Percentiles rank a stretch among this genome's conserved stretches.
Conservation (phyloP, 1,140 invertebrate species). For the Ganaspis sp. region DNA sequence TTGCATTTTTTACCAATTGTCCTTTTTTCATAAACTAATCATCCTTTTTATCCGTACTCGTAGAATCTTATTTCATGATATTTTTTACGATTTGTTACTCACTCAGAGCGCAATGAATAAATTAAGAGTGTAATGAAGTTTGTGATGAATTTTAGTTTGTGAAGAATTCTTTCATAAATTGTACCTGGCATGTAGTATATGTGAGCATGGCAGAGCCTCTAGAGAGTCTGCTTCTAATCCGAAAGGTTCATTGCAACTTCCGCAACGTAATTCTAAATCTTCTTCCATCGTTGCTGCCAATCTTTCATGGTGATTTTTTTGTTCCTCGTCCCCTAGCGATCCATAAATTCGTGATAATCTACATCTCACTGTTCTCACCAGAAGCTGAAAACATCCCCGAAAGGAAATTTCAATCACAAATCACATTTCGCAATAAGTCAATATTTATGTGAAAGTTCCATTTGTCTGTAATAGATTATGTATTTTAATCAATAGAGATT, state of each 20-base stretch:
- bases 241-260: conserved; percentile 84
- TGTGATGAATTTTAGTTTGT: too few species aligned
- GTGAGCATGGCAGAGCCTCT: conserved; percentile 88
- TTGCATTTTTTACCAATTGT: too few species aligned
- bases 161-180: background rate
- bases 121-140: too few species aligned
- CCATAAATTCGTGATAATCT: conserved; percentile 87
- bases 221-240: conserved; percentile 84
- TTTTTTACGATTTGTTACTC: background rate
- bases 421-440: too few species aligned
- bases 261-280: conserved; percentile 85
- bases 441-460: too few species aligned
- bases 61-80: too few species aligned
- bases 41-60: too few species aligned
- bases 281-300: conserved; percentile 83
- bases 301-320: conserved; percentile 83
- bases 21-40: too few species aligned
- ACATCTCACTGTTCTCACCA: conserved; percentile 85
- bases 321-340: conserved; percentile 87
- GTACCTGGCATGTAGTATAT: conserved; percentile 90
- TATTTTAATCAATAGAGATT: too few species aligned
- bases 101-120: too few species aligned
- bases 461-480: too few species aligned
- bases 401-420: too few species aligned
- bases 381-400: conserved; percentile 82